A percentile compares a stretch with the other conserved stretches of the same genome.
phyloP scores from a whole-genome alignment of 2,113 vertebrate species.

The Verasper variegatus region DNA sequence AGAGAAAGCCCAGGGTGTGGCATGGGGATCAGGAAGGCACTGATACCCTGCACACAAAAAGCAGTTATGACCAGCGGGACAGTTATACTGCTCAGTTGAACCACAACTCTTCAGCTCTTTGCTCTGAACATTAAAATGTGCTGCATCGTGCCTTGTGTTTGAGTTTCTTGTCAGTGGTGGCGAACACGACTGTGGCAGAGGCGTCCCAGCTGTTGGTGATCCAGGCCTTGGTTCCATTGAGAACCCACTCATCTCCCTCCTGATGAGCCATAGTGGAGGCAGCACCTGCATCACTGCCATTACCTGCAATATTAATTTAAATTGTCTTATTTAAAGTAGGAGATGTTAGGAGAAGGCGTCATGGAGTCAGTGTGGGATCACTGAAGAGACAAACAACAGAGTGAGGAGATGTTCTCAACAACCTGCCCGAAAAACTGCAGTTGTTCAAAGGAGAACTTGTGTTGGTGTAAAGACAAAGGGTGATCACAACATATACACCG shows the following conservation, averaged over 20 bases:
- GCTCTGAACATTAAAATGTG: neutral
- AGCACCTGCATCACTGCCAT: slow-evolving; percentile 93
- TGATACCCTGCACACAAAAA: slow-evolving; percentile 88
- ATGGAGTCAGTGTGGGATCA: no score
- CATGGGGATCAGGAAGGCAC: slow-evolving; percentile 95
- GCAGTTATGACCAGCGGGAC: neutral
- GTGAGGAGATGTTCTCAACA: no score
- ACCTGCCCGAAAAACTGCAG: no score
- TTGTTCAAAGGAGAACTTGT: no score
- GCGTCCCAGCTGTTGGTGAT: slow-evolving; percentile 98
- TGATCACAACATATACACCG: no score
- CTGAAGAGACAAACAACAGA: no score
- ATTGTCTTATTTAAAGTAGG: neutral
- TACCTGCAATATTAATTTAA: slow-evolving; percentile 80
- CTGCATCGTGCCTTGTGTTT: slow-evolving; percentile 87
- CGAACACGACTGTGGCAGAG: slow-evolving; percentile 90
- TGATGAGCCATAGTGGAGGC: slow-evolving; percentile 87
- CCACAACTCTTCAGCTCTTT: neutral
- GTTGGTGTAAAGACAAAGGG: no score
- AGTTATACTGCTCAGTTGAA: neutral
- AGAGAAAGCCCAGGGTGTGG: slow-evolving; percentile 91
- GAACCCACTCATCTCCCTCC: slow-evolving; percentile 91
- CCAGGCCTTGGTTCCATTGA: slow-evolving; percentile 99
- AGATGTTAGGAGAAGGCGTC: neutral
- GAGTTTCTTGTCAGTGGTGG: slow-evolving; percentile 89